phyloP scores from a whole-genome alignment of 2,113 vertebrate species.

The Brachyhypopomus occidentalis region DNA sequence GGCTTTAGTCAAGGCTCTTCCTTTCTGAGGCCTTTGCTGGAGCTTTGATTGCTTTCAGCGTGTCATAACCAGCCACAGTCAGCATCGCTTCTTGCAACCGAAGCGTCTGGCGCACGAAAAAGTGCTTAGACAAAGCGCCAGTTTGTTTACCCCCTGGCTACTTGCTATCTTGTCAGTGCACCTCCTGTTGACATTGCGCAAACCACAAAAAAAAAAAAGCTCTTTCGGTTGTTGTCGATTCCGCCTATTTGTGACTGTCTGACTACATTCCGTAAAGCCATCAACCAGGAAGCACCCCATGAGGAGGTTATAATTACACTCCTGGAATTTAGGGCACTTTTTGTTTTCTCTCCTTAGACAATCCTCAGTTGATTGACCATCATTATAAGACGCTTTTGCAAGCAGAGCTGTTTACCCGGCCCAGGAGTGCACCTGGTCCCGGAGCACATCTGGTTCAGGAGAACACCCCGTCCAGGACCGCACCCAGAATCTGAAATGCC shows the following conservation, averaged over 20 bases:
- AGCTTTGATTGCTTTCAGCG: neutral
- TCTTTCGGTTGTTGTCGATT: neutral
- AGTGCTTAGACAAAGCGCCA: neutral
- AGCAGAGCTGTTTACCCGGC: too few relatives aligned
- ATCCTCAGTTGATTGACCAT: too few relatives aligned
- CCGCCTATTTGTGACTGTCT: neutral
- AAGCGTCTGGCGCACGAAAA: slow-evolving; percentile 14
- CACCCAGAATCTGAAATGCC: too few relatives aligned
- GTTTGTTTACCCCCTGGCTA: neutral
- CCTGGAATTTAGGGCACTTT: too few relatives aligned
- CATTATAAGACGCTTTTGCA: too few relatives aligned
- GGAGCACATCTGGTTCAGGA: too few relatives aligned
- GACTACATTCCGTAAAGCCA: neutral
- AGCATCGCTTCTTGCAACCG: slow-evolving; percentile 23
- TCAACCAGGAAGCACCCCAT: neutral
- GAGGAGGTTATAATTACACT: neutral
- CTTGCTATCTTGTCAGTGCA: slow-evolving; percentile 1
- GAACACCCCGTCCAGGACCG: too few relatives aligned
- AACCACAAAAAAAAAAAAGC: neutral
- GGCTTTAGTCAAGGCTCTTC: neutral
- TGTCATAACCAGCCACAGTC: slow-evolving; percentile 29
- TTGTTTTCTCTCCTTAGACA: too few relatives aligned
- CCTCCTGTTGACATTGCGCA: neutral
- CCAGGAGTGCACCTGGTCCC: too few relatives aligned
- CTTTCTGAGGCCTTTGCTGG: neutral